These are phyloP conservation scores for Cotesia vestalis DNA, from an alignment of 1,140 invertebrate genomes.

Conservation along the genomic window DNA sequence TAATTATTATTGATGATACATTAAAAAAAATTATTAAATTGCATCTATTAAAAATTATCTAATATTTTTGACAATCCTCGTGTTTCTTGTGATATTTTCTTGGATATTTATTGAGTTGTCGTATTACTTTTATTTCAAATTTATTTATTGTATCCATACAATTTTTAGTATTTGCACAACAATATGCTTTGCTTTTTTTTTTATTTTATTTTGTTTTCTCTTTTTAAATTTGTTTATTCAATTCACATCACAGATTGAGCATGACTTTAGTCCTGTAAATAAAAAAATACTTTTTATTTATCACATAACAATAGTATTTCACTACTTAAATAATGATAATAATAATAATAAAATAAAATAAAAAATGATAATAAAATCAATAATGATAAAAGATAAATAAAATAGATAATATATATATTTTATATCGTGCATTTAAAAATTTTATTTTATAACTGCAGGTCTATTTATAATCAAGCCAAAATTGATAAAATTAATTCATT, in stretches of 20 bases:
- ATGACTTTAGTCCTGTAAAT: slow-evolving; percentile 23
- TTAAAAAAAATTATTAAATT: slow-evolving; percentile 22
- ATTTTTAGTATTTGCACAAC: not conserved
- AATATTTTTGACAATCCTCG: not conserved
- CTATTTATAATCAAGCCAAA: too few relatives aligned
- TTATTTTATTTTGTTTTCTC: slow-evolving; percentile 13
- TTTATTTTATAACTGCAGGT: too few relatives aligned
- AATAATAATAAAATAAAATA: not conserved
- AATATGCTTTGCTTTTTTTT: slow-evolving; percentile 1
- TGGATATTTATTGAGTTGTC: slow-evolving; percentile 9
- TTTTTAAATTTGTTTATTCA: slow-evolving; percentile 6
- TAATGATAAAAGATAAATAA: not conserved
- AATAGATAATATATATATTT: too few relatives aligned
- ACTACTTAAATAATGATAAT: not conserved
- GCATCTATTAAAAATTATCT: slow-evolving; percentile 10
- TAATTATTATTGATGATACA: slow-evolving; percentile 26
- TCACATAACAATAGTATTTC: slow-evolving; percentile 1
- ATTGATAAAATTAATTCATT: too few relatives aligned
- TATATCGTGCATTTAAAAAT: too few relatives aligned
- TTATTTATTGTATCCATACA: not conserved
- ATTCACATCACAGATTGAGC: slow-evolving; percentile 34
- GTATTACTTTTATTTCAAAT: not conserved
- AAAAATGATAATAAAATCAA: not conserved
- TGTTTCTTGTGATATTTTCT: not conserved
- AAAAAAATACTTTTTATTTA: slow-evolving; percentile 4